Evolutionary conservation across 1,140 invertebrate species (phyloP).

Genomic region (Trachelipus rathkii): DNA sequence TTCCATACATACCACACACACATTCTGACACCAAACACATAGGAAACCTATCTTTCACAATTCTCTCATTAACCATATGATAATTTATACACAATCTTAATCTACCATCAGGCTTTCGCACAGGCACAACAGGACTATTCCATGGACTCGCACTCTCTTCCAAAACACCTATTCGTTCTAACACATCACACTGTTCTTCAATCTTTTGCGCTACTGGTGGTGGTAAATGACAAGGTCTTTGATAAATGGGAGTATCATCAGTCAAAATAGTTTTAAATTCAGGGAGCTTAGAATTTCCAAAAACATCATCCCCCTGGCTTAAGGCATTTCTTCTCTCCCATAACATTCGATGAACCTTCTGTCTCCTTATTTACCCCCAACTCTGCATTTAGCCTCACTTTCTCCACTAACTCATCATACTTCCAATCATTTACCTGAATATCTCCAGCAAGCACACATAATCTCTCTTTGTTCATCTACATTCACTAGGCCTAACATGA

Average conservation of each 20-base stretch:
- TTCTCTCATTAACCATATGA: conserved; percentile 6
- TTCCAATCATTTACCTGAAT: too few species aligned
- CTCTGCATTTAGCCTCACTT: too few species aligned
- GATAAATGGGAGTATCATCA: background rate
- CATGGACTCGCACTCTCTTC: conserved; percentile 12
- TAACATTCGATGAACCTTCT: too few species aligned
- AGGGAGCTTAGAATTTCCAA: too few species aligned
- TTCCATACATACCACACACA: conserved; percentile 16
- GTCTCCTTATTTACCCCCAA: too few species aligned
- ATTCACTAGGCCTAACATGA: too few species aligned
- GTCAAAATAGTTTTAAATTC: background rate
- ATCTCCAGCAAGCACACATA: too few species aligned
- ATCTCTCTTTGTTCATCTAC: too few species aligned
- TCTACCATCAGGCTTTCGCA: conserved; percentile 14
- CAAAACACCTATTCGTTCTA: conserved; percentile 17
- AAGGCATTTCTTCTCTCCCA: too few species aligned
- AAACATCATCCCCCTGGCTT: too few species aligned
- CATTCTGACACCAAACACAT: background rate
- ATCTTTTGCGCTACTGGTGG: conserved; percentile 10
- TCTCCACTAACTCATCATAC: too few species aligned
- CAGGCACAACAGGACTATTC: conserved; percentile 4
- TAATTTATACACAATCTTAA: conserved; percentile 28
- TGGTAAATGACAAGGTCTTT: background rate
- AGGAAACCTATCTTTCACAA: conserved; percentile 22
- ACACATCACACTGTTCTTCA: conserved; percentile 23